phyloP scores from a whole-genome alignment of 92 coral and sea anemone genomes.

The Virgularia gustaviana region DNA sequence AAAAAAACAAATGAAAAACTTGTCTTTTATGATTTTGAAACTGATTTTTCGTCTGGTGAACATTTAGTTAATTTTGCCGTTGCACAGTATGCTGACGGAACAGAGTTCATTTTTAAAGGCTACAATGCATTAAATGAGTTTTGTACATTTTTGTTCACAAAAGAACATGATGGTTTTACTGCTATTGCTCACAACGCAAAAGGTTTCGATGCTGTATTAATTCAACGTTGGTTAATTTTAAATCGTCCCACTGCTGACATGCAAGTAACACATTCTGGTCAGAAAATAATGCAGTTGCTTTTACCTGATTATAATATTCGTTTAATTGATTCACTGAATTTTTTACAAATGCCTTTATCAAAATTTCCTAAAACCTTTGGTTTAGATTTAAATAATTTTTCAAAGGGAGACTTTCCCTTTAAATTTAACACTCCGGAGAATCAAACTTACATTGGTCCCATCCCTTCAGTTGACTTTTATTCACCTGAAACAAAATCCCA shows the following conservation, averaged over 20 bases:
- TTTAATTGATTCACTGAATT: background rate
- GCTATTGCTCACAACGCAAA: slow-evolving; percentile 25
- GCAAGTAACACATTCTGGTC: slow-evolving; percentile 9
- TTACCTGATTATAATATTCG: slow-evolving; percentile 8
- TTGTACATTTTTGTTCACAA: slow-evolving; percentile 23
- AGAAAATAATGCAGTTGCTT: slow-evolving; percentile 1
- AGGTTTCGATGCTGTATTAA: slow-evolving; percentile 15
- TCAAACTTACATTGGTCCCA: slow-evolving; percentile 8
- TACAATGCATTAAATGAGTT: slow-evolving; percentile 13
- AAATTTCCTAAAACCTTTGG: slow-evolving; percentile 26
- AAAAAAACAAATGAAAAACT: slow-evolving; percentile 8
- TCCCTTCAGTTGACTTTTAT: background rate
- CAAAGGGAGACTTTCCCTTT: slow-evolving; percentile 25
- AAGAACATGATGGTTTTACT: no score
- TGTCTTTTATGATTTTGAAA: slow-evolving; percentile 27
- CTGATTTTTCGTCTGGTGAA: slow-evolving; percentile 1
- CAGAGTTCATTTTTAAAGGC: slow-evolving; percentile 20
- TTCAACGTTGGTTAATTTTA: slow-evolving; percentile 24
- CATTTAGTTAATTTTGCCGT: slow-evolving; percentile 1
- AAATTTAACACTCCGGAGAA: background rate
- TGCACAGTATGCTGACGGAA: slow-evolving; percentile 15
- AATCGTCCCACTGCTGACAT: slow-evolving; percentile 36
- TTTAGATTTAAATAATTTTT: slow-evolving; percentile 1
- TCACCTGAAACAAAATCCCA: background rate
- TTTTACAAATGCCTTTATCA: background rate